phyloP scores from a whole-genome alignment of 2,113 vertebrate genomes.

The Gymnorhina tibicen region DNA sequence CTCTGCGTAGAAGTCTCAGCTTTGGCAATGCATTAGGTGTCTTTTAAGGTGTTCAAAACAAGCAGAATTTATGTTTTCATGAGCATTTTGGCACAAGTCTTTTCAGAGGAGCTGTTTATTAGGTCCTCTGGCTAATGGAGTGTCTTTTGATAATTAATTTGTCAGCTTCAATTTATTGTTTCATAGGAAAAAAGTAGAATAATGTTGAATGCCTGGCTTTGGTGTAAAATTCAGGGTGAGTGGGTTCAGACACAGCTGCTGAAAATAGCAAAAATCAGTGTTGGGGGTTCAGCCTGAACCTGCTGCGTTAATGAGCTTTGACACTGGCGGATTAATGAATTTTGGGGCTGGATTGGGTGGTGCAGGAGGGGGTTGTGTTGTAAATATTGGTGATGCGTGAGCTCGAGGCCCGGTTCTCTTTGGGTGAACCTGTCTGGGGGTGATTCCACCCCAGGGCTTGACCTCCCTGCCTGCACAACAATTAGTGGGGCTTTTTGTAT shows the following conservation, averaged over 20 bases:
- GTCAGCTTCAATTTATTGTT: neutral
- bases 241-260: neutral
- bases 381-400: fast-evolving
- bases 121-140: neutral
- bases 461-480: fast-evolving
- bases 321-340: neutral
- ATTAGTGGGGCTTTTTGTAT: fast-evolving
- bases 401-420: fast-evolving
- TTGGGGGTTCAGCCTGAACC: neutral
- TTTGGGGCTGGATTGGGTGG: neutral
- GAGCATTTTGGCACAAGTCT: neutral
- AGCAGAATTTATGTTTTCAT: neutral
- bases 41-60: neutral
- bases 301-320: neutral
- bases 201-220: neutral
- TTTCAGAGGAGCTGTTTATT: neutral
- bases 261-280: neutral
- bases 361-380: neutral
- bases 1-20: neutral
- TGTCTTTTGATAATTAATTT: conserved; percentile 1
- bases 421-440: neutral
- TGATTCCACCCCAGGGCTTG: neutral
- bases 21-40: neutral
- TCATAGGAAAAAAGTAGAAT: neutral
- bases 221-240: neutral